Evolutionary conservation across 2,888 invertebrate genomes (phyloP).

Genomic region (Dicycla oo): DNA sequence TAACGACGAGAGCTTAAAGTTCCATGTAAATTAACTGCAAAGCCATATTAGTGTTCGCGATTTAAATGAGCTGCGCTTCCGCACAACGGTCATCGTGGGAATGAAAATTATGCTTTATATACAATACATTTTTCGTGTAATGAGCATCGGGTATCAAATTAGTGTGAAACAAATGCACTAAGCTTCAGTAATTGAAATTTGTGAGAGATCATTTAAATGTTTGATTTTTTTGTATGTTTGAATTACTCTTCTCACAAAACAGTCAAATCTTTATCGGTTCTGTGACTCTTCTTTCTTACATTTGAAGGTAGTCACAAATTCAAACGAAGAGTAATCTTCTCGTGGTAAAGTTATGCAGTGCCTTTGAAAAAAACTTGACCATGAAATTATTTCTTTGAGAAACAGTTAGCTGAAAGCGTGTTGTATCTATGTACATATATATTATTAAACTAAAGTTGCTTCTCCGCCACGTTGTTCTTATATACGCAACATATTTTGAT

Average conservation of each 20-base stretch:
- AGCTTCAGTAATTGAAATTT: neutral
- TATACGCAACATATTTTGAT: neutral
- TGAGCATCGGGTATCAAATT: neutral
- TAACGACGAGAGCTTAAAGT: neutral
- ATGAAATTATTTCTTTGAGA: neutral
- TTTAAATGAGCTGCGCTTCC: neutral
- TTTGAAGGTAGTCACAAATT: too few species aligned
- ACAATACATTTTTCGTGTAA: neutral
- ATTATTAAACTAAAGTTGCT: neutral
- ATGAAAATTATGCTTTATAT: conserved; percentile 6
- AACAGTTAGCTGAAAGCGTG: neutral
- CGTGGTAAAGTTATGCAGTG: too few species aligned
- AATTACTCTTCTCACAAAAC: too few species aligned
- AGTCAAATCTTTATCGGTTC: too few species aligned
- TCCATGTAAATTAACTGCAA: neutral
- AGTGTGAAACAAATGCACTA: neutral
- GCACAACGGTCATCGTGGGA: neutral
- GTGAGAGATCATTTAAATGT: neutral
- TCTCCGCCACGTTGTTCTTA: neutral
- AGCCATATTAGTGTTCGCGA: neutral
- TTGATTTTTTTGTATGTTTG: too few species aligned
- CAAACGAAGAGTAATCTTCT: too few species aligned
- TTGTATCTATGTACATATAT: neutral
- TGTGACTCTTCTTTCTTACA: too few species aligned
- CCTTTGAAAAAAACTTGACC: neutral